Evolutionary conservation across 2,888 invertebrate species (phyloP).

Genomic region (Synergus umbraculus): DNA sequence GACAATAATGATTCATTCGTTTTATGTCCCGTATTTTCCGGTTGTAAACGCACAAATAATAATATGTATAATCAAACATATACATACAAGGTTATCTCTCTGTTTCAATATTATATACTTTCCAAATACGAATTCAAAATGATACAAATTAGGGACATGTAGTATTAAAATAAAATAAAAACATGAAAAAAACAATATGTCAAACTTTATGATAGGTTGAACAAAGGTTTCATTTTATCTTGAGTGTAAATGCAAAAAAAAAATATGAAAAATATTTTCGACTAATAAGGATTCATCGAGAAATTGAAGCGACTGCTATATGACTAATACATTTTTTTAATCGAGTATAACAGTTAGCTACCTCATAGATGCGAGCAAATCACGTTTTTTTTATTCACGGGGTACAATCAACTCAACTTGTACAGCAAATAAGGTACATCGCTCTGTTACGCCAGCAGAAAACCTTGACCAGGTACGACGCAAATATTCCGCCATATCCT

Average conservation of each 20-base stretch:
- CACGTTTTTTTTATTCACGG: slow-evolving; percentile 38
- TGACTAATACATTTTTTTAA: background rate
- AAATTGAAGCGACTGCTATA: background rate
- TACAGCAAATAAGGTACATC: slow-evolving; percentile 57
- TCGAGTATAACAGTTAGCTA: background rate
- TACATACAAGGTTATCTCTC: too few relatives aligned
- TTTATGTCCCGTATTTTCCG: too few relatives aligned
- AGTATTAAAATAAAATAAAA: background rate
- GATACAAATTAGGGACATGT: background rate
- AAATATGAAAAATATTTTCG: background rate
- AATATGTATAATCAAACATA: background rate
- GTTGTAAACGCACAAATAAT: background rate
- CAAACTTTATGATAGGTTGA: background rate
- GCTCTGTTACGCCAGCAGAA: slow-evolving; percentile 63
- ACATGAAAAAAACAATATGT: background rate
- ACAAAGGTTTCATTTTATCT: background rate
- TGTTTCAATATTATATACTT: background rate
- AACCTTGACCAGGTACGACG: slow-evolving; percentile 68
- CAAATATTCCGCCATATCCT: slow-evolving; percentile 56
- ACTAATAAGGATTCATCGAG: background rate
- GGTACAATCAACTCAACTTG: slow-evolving; percentile 62
- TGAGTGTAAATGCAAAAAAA: background rate
- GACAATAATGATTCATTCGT: too few relatives aligned
- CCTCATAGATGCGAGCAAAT: background rate
- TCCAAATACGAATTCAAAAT: background rate